Evolutionary conservation across 2,113 vertebrate species (phyloP), one percentile per base, ranked within the genome.

Genomic region (Oncorhynchus keta): DNA sequence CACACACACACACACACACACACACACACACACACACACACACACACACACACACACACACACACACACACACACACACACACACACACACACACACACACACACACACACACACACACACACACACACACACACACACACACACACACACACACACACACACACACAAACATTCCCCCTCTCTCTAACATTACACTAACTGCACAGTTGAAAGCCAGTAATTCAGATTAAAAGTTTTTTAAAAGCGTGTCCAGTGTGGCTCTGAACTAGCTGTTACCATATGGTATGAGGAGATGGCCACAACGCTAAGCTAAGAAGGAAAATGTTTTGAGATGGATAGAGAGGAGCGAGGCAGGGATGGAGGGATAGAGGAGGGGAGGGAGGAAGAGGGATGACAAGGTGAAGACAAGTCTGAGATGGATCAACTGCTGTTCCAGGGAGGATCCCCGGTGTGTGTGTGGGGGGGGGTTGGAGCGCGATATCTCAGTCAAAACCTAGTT

Each of bases 371-470:
- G 73, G 24, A 22, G 11, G 9, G 26, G 32, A 28, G 28, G 61
- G 7, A 3, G 26, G 61, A 20, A 22, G 62, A 24, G 24, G 45
- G 45, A 4, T 35, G 7, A 20, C 39, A 28, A 20, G 22, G 55
- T 20, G 57, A 45, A 70, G 84, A 84, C 85, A 85, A 80, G 85
- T 81, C 76, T 81, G 77, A 85, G 86, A 87, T 89, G 84, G 86
- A 89, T 90, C 76, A 85, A 87, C 81, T 79, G 65, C 22, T 72
- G 75, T 26, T 81, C 48, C 66, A 68, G 74, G 28, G 59, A 5
- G 64, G 24, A 55, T 49, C 39, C 49, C 12, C 20, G 51, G 18
- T 62, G 45, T 69, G 51, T 13, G 68, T 62, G 49, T 20, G 12
- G 1, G 32, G 32, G 32, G 32, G 32, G 32, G 5, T 1, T 35